Evolutionary conservation across 2,113 vertebrate species (phyloP).

Genomic region (Aspiorhynchus laticeps): DNA sequence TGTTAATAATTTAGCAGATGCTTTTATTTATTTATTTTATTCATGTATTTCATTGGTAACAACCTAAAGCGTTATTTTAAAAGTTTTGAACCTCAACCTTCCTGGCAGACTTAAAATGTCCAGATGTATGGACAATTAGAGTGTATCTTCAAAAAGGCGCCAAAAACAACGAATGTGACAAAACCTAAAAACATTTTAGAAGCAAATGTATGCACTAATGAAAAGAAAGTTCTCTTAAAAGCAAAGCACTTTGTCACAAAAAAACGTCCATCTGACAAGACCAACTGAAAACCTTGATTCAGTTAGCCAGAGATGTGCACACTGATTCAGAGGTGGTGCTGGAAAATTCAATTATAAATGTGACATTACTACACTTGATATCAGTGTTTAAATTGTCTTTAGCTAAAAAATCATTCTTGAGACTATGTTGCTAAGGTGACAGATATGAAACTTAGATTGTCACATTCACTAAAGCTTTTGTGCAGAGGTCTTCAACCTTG

Average conservation of each 20-base stretch:
- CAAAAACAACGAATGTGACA: too few relatives aligned
- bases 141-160: not conserved
- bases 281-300: too few relatives aligned
- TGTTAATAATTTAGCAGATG: too few relatives aligned
- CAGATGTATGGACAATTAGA: not conserved
- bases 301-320: not conserved
- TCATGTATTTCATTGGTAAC: not conserved
- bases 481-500: too few relatives aligned
- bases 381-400: not conserved
- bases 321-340: not conserved
- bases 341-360: not conserved
- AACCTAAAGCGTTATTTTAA: not conserved
- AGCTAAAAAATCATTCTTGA: not conserved
- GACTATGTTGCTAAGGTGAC: not conserved
- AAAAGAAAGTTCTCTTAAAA: not conserved
- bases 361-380: not conserved
- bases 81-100: not conserved
- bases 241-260: not conserved
- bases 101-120: not conserved
- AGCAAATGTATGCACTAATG: too few relatives aligned
- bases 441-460: not conserved
- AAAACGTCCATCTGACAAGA: not conserved
- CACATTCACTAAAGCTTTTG: not conserved
- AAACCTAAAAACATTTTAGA: too few relatives aligned
- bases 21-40: not conserved